Evolutionary conservation across 2,797 vertebrate species (phyloP).

Genomic region (Lacerta bilineata): DNA sequence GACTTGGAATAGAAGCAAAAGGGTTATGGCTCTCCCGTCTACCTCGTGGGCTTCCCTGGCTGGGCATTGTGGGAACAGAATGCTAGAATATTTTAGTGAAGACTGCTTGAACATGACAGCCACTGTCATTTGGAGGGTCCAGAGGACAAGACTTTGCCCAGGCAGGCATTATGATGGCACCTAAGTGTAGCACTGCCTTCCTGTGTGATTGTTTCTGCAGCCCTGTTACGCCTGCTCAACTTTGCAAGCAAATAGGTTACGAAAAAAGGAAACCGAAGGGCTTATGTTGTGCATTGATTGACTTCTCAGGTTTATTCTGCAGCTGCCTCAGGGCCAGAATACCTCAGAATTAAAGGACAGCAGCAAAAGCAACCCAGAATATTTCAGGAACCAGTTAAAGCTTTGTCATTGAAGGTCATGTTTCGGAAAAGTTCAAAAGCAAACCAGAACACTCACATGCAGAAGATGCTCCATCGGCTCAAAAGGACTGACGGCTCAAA

Average conservation of each 20-base stretch:
- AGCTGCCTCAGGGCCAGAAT: not conserved
- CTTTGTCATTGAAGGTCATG: not conserved
- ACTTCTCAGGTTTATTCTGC: not conserved
- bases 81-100: not conserved
- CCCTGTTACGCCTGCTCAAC: not conserved
- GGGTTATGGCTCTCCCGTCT: too few relatives aligned
- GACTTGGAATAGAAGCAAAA: too few relatives aligned
- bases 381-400: not conserved
- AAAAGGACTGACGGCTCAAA: not conserved
- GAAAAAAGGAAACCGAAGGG: not conserved
- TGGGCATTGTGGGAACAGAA: not conserved
- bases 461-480: constrained; percentile 20
- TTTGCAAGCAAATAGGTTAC: not conserved
- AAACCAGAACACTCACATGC: constrained; percentile 6
- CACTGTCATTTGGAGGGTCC: not conserved
- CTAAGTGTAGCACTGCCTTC: not conserved
- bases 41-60: too few relatives aligned
- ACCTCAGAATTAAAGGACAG: not conserved
- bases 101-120: too few relatives aligned
- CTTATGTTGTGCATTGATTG: not conserved
- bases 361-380: not conserved
- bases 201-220: not conserved
- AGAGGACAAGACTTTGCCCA: not conserved
- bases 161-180: not conserved
- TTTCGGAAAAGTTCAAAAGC: too few relatives aligned